Conservation (phyloP, 2,888 invertebrate genomes). For the Epinotia brunnichana region DNA sequence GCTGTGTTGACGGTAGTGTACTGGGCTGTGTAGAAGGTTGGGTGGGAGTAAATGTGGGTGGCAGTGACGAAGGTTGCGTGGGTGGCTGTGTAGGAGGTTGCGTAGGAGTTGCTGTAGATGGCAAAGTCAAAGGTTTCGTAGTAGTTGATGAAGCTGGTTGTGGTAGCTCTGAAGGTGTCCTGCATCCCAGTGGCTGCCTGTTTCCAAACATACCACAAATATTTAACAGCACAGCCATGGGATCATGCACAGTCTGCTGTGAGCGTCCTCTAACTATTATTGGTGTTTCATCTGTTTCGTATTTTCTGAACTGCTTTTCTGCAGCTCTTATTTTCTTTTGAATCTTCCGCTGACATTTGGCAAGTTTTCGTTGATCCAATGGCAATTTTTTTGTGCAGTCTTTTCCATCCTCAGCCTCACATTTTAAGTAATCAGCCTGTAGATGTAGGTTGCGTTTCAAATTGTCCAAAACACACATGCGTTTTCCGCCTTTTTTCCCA, state of each 20-base stretch:
- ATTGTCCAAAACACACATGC: slow-evolving; percentile 16
- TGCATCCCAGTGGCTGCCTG: neutral
- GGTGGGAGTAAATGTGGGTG: no score
- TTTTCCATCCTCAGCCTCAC: neutral
- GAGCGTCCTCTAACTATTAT: slow-evolving; percentile 4
- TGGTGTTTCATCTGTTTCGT: slow-evolving; percentile 2
- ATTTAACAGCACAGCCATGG: slow-evolving; percentile 7
- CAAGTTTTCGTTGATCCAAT: neutral
- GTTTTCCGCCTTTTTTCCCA: slow-evolving; percentile 5
- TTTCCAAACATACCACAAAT: neutral
- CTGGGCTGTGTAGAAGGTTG: no score
- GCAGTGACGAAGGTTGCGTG: no score
- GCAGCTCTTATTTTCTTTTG: slow-evolving; percentile 4
- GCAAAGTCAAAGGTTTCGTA: neutral
- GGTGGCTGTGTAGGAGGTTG: no score
- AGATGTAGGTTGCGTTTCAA: neutral
- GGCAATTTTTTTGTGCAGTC: neutral
- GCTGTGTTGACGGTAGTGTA: neutral
- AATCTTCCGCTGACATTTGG: neutral
- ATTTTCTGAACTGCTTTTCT: slow-evolving; percentile 16
- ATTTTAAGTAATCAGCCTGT: slow-evolving; percentile 11
- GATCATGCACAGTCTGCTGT: slow-evolving; percentile 14
- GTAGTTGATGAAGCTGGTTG: neutral
- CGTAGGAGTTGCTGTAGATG: neutral
- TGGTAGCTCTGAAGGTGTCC: neutral